Percentiles rank a stretch among this genome's conserved stretches.
Evolutionary conservation across 2,797 vertebrate genomes (phyloP).

Genomic region (Catostomus latipinnis): DNA sequence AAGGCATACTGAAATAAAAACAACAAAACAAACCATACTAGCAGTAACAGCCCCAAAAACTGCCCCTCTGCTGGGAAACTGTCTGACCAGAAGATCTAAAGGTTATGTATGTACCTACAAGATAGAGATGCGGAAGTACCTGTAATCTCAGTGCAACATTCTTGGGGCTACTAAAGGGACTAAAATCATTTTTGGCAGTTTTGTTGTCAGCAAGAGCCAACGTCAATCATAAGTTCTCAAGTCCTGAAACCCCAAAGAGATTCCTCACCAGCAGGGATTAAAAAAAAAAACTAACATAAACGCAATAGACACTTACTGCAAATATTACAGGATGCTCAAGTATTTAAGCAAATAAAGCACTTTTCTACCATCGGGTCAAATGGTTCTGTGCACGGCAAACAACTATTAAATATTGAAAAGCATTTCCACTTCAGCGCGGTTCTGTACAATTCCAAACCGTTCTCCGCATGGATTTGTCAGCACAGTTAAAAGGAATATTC

Average conservation of each 20-base stretch:
- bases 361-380: too few relatives aligned
- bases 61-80: neutral
- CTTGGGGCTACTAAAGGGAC: neutral
- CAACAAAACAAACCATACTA: neutral
- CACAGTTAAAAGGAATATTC: too few relatives aligned
- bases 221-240: neutral
- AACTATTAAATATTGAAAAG: too few relatives aligned
- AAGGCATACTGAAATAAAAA: conserved; percentile 64
- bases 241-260: neutral
- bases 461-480: too few relatives aligned
- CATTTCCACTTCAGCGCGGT: too few relatives aligned
- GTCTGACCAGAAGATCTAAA: neutral
- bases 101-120: conserved; percentile 53
- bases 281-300: neutral
- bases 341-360: too few relatives aligned
- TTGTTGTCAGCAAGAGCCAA: neutral
- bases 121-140: conserved; percentile 55
- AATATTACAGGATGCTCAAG: neutral
- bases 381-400: too few relatives aligned
- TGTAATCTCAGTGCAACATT: conserved; percentile 52
- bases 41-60: neutral
- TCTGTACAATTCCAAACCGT: too few relatives aligned
- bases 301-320: neutral
- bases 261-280: neutral
- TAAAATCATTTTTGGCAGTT: neutral